Base-by-base conservation (phyloP, 2,888 invertebrate species). In the Neoitamus cyanurus region DNA sequence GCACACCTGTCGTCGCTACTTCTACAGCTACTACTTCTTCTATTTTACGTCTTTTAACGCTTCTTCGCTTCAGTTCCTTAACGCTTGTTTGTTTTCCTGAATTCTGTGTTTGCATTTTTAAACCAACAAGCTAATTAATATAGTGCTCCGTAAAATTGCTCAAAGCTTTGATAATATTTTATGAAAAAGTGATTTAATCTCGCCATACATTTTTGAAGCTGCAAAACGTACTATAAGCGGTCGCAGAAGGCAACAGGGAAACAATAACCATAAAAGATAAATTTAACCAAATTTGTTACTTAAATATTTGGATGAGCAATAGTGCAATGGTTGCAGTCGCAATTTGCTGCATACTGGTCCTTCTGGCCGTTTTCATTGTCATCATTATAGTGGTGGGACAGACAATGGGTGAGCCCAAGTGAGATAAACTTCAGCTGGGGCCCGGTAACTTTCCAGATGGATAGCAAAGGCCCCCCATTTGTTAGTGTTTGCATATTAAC, bases 311-410 rank as follows among this genome's bases (percentile, higher is more conserved):
- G 86, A 91, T 91, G 91, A 91, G 91, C 89, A 91, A 91, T 85
- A 91, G 91, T 88, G 91, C 91, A 86, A 96, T 96, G 96, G 95
- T 96, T 90, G 96, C 95, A 87, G 96, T 96, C 88, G 96, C 96
- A 88, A 95, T 96, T 88, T 96, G 96, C 92, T 96, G 96, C 91
- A 95, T 96, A 89, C 93, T 96, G 89, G 95, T 96, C 90, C 93
- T 96, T 87, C 92, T 96, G 90, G 94, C 95, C 88, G 96, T 96
- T 88, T 96, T 96, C 92, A 96, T 96, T 88, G 94, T 96, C 87
- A 94, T 96, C 89, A 96, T 96, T 91, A 95, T 96, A 88, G 95
- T 96, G 87, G 95, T 96, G 86, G 96, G 96, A 28, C 95, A 96
- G 92, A 94, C 94, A 88, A 94, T 95, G 90, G 94, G 94, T 88